Percentiles rank a stretch among this genome's conserved stretches.
phyloP scores from a whole-genome alignment of 2,797 vertebrate species.

The Etheostoma perlongum region DNA sequence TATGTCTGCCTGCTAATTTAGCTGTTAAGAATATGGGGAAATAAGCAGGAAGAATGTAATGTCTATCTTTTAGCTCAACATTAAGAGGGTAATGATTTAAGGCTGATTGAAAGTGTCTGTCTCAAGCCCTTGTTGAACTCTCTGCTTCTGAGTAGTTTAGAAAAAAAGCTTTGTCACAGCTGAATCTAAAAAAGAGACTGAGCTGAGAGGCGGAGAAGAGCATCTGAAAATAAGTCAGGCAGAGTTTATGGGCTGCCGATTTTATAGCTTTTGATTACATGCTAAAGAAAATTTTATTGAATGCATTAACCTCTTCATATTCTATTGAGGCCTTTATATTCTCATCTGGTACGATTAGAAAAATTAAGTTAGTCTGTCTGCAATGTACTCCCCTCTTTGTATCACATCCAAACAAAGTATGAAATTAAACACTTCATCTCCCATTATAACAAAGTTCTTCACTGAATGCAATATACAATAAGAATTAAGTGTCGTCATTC shows the following conservation, averaged over 20 bases:
- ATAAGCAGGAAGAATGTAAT: constrained; percentile 34
- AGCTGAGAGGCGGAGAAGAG: constrained; percentile 31
- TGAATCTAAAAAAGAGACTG: constrained; percentile 53
- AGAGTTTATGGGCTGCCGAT: constrained; percentile 31
- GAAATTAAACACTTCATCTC: constrained; percentile 47
- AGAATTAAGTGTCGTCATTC: constrained; percentile 49
- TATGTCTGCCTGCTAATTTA: constrained; percentile 46
- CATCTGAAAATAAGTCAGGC: constrained; percentile 45
- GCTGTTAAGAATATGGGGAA: constrained; percentile 38
- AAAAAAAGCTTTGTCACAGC: constrained; percentile 58
- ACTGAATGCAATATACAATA: neutral
- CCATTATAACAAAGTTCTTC: constrained; percentile 1
- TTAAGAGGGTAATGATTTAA: constrained; percentile 38
- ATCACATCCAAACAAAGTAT: constrained; percentile 38
- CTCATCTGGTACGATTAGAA: constrained; percentile 29
- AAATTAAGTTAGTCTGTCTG: constrained; percentile 52
- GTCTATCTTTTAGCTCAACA: constrained; percentile 37
- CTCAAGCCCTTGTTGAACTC: constrained; percentile 42
- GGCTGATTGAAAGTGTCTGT: constrained; percentile 36
- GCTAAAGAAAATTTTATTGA: constrained; percentile 49
- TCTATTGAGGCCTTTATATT: constrained; percentile 30
- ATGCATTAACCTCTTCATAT: constrained; percentile 49
- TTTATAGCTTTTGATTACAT: constrained; percentile 60
- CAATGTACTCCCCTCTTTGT: constrained; percentile 44
- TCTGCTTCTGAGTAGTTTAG: constrained; percentile 20